Base-by-base conservation (phyloP, 1,140 invertebrate species). In the Acyrthosiphon pisum region DNA sequence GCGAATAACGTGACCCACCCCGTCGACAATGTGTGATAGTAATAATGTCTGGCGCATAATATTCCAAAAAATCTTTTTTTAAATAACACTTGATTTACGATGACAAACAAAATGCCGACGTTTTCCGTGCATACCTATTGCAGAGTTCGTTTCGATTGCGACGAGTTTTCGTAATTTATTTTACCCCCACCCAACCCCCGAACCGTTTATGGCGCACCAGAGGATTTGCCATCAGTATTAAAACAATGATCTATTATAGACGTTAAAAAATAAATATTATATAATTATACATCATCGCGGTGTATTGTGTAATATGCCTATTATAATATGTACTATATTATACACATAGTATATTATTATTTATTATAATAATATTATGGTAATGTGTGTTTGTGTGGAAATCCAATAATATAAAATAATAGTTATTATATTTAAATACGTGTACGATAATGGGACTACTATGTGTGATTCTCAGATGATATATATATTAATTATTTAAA, bases 141-240 rank as follows among this genome's bases (percentile, higher is more conserved):
- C 14, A 35, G 4, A 18, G 1, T n/a, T 76, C 14, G 60, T n/a
- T 76, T 76, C 14, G n/a, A 18, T 76, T 76, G 60, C n/a, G 60
- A n/a, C 60, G 60, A 76, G 60, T 6, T 68, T 76, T n/a, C 0
- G 20, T 76, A 76, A 18, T 76, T 76, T n/a, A 76, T 76, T 26
- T 56, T 7, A 7, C 50, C 50, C 50, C 50, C 30, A 6, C n/a
- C 60, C 30, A 26, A 41, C 30, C 30, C 60, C 14, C n/a, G 7
- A 88, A 48, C 20, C 23, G 11, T 53, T 26, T 84, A 46, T 41
- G 23, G 35, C 22, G 37, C 37, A 41, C 37, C 26, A 90, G 50
- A 60, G 22, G 22, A 60, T 90, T 83, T 83, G 90, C 90, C 90
- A 92, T 92, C 90, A 92, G 90, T 92, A 92, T 92, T 92, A 92